Conservation (phyloP, 2,888 invertebrate species). For the Amphipoea oculea region DNA sequence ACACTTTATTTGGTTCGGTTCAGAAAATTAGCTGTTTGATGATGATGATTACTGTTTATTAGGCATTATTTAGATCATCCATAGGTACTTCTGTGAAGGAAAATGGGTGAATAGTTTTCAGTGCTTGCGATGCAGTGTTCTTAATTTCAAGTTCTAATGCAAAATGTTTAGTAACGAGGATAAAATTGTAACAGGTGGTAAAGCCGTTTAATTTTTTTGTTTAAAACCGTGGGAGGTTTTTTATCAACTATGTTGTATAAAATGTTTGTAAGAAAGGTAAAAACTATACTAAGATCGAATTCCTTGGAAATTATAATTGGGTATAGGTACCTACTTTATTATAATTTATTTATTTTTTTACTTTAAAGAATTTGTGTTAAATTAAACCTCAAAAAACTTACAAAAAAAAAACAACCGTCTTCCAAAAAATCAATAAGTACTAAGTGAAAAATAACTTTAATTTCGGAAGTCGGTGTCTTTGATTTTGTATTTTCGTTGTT, state of each 20-base stretch:
- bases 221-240: slow-evolving; percentile 9
- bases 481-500: too few species aligned
- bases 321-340: not conserved
- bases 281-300: not conserved
- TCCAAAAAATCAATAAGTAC: too few species aligned
- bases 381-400: too few species aligned
- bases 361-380: too few species aligned
- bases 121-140: not conserved
- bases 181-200: slow-evolving; percentile 27
- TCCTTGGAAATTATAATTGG: not conserved
- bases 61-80: slow-evolving; percentile 13
- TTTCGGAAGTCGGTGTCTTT: too few species aligned
- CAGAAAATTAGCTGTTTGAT: slow-evolving; percentile 39
- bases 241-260: slow-evolving; percentile 10
- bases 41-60: slow-evolving; percentile 19
- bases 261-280: not conserved
- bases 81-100: not conserved
- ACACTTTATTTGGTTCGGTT: slow-evolving; percentile 67
- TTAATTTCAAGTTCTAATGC: not conserved
- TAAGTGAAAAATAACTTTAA: too few species aligned
- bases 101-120: not conserved
- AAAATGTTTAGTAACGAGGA: not conserved
- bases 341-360: not conserved
- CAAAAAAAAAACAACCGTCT: too few species aligned
- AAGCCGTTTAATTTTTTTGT: not conserved